Evolutionary conservation across 2,888 invertebrate genomes (phyloP).

Genomic region (Drosophila trichaetosa): DNA sequence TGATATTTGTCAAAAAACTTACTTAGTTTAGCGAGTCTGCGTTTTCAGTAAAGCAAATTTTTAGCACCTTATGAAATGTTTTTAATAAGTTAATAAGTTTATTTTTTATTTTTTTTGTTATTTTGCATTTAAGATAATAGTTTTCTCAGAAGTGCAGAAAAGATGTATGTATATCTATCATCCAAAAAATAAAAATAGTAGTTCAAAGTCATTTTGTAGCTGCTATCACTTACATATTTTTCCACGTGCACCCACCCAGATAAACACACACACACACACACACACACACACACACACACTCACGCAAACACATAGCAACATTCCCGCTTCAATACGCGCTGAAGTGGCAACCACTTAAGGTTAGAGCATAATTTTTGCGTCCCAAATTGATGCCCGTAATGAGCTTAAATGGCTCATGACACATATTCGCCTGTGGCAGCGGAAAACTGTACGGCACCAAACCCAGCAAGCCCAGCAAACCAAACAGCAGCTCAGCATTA

Average conservation of each 20-base stretch:
- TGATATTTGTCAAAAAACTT: neutral
- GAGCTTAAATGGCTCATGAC: slow-evolving; percentile 84
- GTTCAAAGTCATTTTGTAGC: neutral
- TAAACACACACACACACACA: neutral
- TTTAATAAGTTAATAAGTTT: too few species aligned
- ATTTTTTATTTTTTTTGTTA: neutral
- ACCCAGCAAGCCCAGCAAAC: neutral
- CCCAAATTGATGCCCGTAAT: slow-evolving; percentile 83
- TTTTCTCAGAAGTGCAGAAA: neutral
- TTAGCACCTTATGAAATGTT: neutral
- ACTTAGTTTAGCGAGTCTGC: neutral
- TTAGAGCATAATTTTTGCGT: slow-evolving; percentile 79
- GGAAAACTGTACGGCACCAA: slow-evolving; percentile 5
- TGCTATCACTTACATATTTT: neutral
- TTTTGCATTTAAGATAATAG: neutral
- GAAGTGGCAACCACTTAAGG: slow-evolving; percentile 69
- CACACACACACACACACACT: neutral
- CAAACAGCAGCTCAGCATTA: slow-evolving; percentile 5
- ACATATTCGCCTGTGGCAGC: slow-evolving; percentile 68
- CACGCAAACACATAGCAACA: slow-evolving; percentile 4
- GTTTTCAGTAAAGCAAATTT: neutral
- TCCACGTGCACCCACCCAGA: neutral
- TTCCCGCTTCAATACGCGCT: slow-evolving; percentile 36
- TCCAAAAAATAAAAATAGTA: neutral
- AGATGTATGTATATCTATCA: neutral